Evolutionary conservation across 2,797 vertebrate genomes (phyloP).

Genomic region (Phalanger gymnotis): DNA sequence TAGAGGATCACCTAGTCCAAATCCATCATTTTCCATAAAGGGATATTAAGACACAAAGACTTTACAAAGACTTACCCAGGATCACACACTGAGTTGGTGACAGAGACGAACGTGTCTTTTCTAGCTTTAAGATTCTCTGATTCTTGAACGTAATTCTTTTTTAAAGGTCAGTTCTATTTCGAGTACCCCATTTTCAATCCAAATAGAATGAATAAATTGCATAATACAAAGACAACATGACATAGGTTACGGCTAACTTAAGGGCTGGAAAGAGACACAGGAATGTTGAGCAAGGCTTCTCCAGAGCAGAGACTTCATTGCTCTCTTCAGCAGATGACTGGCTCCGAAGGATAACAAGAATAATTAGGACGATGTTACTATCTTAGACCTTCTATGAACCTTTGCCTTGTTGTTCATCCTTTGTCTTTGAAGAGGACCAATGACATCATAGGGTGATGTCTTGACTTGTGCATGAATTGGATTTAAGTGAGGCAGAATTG

Average conservation of each 20-base stretch:
- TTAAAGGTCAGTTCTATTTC: neutral
- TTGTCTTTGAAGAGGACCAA: too few species aligned
- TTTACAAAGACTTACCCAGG: neutral
- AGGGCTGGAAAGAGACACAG: neutral
- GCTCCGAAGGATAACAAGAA: neutral
- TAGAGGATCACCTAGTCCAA: neutral
- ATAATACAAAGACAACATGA: neutral
- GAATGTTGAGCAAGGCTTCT: neutral
- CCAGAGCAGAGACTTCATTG: neutral
- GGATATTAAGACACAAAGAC: neutral
- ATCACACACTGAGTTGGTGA: neutral
- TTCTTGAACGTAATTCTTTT: neutral
- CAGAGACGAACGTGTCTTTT: neutral
- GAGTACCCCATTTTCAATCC: neutral
- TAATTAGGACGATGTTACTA: neutral
- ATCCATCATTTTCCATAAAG: neutral
- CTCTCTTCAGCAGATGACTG: neutral
- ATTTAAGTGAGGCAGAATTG: too few species aligned
- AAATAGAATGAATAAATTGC: neutral
- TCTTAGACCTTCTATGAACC: neutral
- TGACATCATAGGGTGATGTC: too few species aligned
- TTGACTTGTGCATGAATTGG: too few species aligned
- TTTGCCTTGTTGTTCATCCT: neutral
- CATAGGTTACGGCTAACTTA: neutral
- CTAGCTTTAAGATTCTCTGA: neutral